Percentiles rank a stretch among this genome's conserved stretches.
Conservation (phyloP, 2,888 invertebrate genomes). For the Dasysyrphus tricinctus region DNA sequence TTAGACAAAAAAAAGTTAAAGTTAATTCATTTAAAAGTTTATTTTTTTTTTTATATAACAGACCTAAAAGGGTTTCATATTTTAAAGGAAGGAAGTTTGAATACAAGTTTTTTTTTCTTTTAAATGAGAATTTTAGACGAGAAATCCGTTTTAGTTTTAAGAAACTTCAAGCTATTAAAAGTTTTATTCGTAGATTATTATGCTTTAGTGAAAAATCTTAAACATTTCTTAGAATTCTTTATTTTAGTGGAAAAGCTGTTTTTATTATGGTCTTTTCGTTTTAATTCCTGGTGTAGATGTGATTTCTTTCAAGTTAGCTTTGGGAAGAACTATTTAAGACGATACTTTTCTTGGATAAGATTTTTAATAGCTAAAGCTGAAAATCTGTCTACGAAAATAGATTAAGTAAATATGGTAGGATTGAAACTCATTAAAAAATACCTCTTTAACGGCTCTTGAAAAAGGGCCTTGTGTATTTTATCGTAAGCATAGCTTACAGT, state of each 20-base stretch:
- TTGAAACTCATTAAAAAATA: too few relatives aligned
- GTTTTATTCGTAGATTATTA: background rate
- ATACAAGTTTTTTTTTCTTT: constrained; percentile 19
- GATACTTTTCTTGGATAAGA: too few relatives aligned
- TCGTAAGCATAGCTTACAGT: too few relatives aligned
- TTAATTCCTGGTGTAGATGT: background rate
- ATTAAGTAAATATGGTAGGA: too few relatives aligned
- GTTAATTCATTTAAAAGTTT: constrained; percentile 60
- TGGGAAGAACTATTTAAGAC: too few relatives aligned
- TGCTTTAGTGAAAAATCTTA: background rate
- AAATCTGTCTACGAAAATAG: too few relatives aligned
- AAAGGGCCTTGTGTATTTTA: too few relatives aligned
- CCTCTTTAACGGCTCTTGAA: too few relatives aligned
- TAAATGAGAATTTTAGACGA: constrained; percentile 4
- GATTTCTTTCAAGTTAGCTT: too few relatives aligned
- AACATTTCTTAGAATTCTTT: background rate
- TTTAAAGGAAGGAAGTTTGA: constrained; percentile 44
- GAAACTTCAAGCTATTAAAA: background rate
- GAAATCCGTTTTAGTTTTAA: background rate
- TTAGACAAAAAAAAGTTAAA: constrained; percentile 1
- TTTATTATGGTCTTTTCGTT: background rate
- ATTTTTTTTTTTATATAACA: background rate
- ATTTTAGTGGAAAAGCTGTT: background rate
- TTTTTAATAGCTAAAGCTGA: too few relatives aligned
- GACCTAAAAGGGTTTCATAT: constrained; percentile 27